phyloP scores from a whole-genome alignment of 2,888 invertebrate genomes.

The Ceramica pisi region DNA sequence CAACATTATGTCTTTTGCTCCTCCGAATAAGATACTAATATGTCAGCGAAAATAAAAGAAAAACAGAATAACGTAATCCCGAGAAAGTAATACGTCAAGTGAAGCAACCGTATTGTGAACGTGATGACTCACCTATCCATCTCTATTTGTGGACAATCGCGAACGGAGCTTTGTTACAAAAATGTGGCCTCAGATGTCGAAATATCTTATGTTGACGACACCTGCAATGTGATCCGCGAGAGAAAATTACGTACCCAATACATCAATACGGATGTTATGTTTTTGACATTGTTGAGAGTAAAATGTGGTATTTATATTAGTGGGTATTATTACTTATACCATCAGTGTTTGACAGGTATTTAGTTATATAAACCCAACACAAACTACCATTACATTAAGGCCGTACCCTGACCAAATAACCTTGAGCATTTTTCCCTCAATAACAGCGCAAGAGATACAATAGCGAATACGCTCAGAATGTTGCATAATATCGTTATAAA shows the following conservation, averaged over 20 bases:
- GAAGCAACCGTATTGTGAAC: slow-evolving; percentile 33
- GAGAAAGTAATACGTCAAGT: slow-evolving; percentile 55
- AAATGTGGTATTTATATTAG: neutral
- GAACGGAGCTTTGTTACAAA: slow-evolving; percentile 39
- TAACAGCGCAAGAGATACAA: no score
- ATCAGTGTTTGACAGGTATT: neutral
- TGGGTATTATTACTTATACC: neutral
- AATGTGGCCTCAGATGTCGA: slow-evolving; percentile 31
- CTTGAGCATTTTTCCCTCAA: no score
- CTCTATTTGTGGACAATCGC: slow-evolving; percentile 57
- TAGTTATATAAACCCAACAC: neutral
- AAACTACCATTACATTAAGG: no score
- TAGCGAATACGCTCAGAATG: no score
- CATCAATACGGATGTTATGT: neutral
- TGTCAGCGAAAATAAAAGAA: slow-evolving; percentile 31
- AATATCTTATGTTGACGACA: slow-evolving; percentile 4
- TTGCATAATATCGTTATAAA: no score
- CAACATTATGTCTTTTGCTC: neutral
- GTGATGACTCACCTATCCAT: slow-evolving; percentile 53
- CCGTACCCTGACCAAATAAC: no score
- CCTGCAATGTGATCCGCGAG: neutral
- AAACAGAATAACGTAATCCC: slow-evolving; percentile 42
- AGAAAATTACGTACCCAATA: neutral
- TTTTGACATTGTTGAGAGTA: neutral
- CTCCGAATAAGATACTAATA: slow-evolving; percentile 25